These are phyloP conservation scores for Sebastes hubbsi DNA, from an alignment of 2,797 vertebrate genomes.

Conservation along the genomic window DNA sequence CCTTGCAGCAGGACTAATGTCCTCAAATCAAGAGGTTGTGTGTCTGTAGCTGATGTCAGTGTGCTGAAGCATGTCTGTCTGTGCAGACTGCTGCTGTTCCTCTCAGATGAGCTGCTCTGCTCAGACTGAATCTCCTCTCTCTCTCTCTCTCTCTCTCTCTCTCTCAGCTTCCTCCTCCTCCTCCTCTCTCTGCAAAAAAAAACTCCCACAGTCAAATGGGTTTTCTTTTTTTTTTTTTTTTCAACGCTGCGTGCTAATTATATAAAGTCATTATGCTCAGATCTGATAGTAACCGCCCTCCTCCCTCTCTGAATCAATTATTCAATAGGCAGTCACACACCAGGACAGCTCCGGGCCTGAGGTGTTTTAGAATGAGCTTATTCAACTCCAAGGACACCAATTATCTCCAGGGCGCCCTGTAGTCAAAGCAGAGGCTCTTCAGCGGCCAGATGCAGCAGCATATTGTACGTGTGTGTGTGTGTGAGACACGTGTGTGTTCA, in stretches of 20 bases:
- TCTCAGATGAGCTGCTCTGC: constrained; percentile 45
- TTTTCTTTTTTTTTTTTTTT: constrained; percentile 41
- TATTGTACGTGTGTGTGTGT: no score
- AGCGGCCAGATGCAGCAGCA: constrained; percentile 36
- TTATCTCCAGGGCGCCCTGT: constrained; percentile 71
- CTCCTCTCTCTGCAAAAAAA: constrained; percentile 32
- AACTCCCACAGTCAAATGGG: constrained; percentile 61
- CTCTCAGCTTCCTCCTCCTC: constrained; percentile 40
- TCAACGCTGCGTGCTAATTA: constrained; percentile 90
- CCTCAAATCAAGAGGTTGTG: constrained; percentile 26
- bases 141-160: constrained; percentile 57
- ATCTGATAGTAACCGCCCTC: constrained; percentile 92
- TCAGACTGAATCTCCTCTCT: constrained; percentile 23
- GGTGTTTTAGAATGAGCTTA: constrained; percentile 79
- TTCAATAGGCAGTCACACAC: constrained; percentile 91
- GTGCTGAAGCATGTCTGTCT: constrained; percentile 52
- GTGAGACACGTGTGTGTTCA: background rate
- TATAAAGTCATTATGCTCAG: constrained; percentile 98
- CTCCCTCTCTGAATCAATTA: constrained; percentile 94
- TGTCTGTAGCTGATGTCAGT: constrained; percentile 59
- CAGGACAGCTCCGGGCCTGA: constrained; percentile 82
- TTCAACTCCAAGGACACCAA: constrained; percentile 81
- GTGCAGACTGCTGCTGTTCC: constrained; percentile 54
- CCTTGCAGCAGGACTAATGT: constrained; percentile 27
- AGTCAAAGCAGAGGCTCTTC: constrained; percentile 52